Evolutionary conservation across 2,113 vertebrate genomes (phyloP), one percentile per base, ranked within the genome.

Genomic region (Chaetodon auriga): DNA sequence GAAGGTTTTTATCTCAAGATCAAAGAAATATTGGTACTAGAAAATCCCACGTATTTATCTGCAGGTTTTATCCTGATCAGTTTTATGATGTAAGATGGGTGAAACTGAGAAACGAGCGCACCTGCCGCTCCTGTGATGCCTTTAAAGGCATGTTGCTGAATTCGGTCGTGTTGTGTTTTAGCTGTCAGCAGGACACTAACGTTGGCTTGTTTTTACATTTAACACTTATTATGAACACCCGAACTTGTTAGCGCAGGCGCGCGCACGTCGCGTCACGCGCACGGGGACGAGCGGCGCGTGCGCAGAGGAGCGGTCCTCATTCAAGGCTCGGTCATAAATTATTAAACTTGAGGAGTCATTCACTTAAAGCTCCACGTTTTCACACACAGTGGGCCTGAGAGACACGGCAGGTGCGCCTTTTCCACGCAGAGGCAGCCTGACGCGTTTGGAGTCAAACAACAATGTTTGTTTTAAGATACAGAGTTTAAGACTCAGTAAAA

Each of bases 281-380:
- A 68, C 82, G 70, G 15, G 83, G 58, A 68, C 76, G 79, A 83
- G 78, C 63, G 30, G 63, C 65, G 72, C 65, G 82, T 80, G 80
- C 84, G 51, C 80, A 74, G 48, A 84, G 46, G 48, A 77, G 35
- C 78, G 2, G 25, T 60, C 43, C 69, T 63, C 74, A 57, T 80
- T 86, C 66, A 80, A 21, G 46, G 12, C 57, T 48, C 23, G 21
- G 16, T 55, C 68, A 30, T 81, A 19, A 81, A 77, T 71, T 15
- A 70, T 88, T 79, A 25, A 90, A 88, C 54, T 79, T 75, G 49
- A 57, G 80, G 60, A 87, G 71, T 82, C 72, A 77, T 87, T 74
- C 74, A 75, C 65, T 57, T 21, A 38, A 53, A 72, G 74, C 45
- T 68, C 4, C 65, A 43, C 60, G 41, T 78, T 72, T 64, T 65